Conservation (phyloP, 2,113 vertebrate species). For the Microtus montanus region DNA sequence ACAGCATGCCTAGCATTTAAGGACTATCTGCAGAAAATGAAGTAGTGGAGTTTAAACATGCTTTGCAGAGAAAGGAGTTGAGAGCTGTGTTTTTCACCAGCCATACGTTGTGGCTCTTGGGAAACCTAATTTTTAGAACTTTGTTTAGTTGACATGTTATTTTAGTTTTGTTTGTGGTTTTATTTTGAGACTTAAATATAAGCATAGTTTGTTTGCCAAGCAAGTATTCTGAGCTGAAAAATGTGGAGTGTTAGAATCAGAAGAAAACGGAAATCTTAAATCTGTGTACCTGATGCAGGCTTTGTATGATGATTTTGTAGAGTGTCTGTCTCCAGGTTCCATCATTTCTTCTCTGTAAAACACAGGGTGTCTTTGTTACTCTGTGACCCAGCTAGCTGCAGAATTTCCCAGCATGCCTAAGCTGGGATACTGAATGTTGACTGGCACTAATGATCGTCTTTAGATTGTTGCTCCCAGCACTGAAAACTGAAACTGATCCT, state of each 20-base stretch:
- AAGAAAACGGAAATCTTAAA: background rate
- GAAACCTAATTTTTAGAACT: background rate
- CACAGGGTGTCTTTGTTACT: background rate
- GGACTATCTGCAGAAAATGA: background rate
- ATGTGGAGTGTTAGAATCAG: background rate
- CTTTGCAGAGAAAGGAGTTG: background rate
- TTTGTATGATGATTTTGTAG: background rate
- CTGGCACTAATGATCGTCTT: background rate
- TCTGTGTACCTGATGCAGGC: background rate
- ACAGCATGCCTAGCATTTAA: background rate
- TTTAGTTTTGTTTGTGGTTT: too few relatives aligned
- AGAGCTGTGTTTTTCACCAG: background rate
- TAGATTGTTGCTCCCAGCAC: background rate
- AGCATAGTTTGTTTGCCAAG: background rate
- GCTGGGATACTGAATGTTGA: background rate
- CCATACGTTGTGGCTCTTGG: background rate
- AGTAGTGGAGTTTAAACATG: background rate
- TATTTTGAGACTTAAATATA: background rate
- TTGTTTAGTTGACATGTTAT: background rate
- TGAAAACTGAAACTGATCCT: background rate
- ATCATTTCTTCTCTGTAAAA: background rate
- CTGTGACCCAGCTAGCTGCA: background rate
- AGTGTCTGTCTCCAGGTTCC: background rate
- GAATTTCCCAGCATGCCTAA: background rate
- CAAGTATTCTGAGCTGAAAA: background rate